Evolutionary conservation across 2,888 invertebrate species (phyloP), one percentile per base, ranked within the genome.

Genomic region (Campoplex nolae): DNA sequence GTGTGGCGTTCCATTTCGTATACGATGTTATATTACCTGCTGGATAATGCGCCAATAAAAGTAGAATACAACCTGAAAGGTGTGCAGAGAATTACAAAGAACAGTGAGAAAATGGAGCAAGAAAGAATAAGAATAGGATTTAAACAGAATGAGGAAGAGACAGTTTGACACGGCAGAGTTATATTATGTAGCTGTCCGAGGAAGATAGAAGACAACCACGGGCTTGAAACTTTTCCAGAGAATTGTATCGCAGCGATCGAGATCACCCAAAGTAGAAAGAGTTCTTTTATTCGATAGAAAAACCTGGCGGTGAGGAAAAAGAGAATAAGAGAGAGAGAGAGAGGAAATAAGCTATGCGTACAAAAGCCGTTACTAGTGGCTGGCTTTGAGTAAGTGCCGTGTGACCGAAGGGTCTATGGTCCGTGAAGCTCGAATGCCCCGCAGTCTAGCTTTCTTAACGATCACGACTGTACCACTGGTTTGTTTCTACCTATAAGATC

Each of bases 361-460:
- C 77, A 56, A 82, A 77, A 88, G 89, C 86, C 89, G 88, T 88
- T 91, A 89, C 90, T 89, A 85, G 88, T 88, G 88, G 88, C 83
- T 89, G 91, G 88, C 88, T 89, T 88, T 91, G 91, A 93, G 90
- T 93, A 93, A 93, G 90, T 88, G 88, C 90, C 86, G 79, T 86
- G 88, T 90, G 92, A 92, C 88, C 90, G 90, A 87, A 86, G 82
- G 89, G 88, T 93, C 92, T 92, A 93, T 93, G 92, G 90, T 79
- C 91, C 93, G 92, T 93, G 93, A 93, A 92, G 92, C 90, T 85
- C 85, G 89, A 91, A 91, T 92, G 91, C 89, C 89, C 90, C 79
- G 92, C 92, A 92, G 91, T 90, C 91, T 93, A 92, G 90, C 92
- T 92, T 93, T 92, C 93, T 93, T 93, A 92, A 92, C 90, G 88